phyloP scores from a whole-genome alignment of 2,113 vertebrate species.

The Dermatemys mawii region DNA sequence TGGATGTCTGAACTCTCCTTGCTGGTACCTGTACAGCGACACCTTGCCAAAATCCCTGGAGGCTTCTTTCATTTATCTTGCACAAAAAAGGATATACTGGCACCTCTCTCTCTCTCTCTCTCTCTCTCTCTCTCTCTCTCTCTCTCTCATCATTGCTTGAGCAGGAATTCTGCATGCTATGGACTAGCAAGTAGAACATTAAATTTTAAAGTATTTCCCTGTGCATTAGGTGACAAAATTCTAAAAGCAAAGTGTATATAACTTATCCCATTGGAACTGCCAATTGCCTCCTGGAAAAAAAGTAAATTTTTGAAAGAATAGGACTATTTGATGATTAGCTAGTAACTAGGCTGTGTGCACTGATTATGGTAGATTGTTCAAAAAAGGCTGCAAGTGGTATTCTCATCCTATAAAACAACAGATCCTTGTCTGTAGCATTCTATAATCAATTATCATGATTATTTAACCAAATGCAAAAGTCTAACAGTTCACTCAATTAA shows the following conservation, averaged over 20 bases:
- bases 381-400: not conserved
- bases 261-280: not conserved
- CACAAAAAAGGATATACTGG: slow-evolving; percentile 11
- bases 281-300: not conserved
- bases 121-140: not conserved
- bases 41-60: not conserved
- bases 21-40: not conserved
- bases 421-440: not conserved
- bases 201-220: not conserved
- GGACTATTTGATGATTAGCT: not conserved
- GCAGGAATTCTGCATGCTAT: not conserved
- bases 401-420: slow-evolving; percentile 37
- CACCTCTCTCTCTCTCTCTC: not conserved
- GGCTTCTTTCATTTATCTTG: not conserved
- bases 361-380: slow-evolving; percentile 29
- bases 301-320: not conserved
- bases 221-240: not conserved
- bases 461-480: not conserved
- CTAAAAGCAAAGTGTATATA: not conserved
- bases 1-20: not conserved
- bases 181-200: slow-evolving; percentile 26
- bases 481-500: not conserved
- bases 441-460: slow-evolving; percentile 1
- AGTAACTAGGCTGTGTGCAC: slow-evolving; percentile 18
- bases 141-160: not conserved